A percentile compares a stretch with the other conserved stretches of the same genome.
Conservation (phyloP, 2,113 vertebrate species). For the Lycaon pictus region DNA sequence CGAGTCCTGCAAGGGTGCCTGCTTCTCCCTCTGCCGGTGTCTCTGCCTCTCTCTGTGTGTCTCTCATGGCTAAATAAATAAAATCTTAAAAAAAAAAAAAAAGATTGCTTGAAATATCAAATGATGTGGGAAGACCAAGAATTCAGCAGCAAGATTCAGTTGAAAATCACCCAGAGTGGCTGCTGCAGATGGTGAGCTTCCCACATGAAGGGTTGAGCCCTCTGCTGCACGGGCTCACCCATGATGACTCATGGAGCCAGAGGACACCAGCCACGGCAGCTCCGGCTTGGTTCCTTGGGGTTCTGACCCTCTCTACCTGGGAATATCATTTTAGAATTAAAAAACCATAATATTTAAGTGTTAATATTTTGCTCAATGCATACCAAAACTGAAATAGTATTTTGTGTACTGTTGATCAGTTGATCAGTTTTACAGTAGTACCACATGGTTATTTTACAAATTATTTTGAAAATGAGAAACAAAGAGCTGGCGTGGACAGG, state of each 20-base stretch:
- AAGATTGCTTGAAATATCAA: conserved; percentile 10
- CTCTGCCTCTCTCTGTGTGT: too few species aligned
- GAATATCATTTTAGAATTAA: neutral
- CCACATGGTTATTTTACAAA: neutral
- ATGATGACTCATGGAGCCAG: neutral
- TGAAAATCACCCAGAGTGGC: neutral
- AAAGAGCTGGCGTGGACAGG: neutral
- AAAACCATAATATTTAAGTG: neutral
- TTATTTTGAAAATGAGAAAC: neutral
- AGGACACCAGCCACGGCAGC: neutral
- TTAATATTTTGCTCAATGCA: neutral
- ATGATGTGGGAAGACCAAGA: neutral
- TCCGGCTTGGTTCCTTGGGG: neutral
- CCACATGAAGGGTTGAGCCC: neutral
- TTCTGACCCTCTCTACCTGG: neutral
- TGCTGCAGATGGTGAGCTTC: neutral
- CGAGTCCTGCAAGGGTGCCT: too few species aligned
- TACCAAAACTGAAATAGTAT: neutral
- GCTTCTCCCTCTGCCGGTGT: too few species aligned
- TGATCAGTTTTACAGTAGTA: neutral
- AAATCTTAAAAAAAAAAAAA: too few species aligned
- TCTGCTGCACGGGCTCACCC: neutral
- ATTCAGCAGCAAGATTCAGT: neutral
- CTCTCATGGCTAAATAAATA: too few species aligned
- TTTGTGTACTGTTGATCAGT: neutral